Evolutionary conservation across 2,113 vertebrate genomes (phyloP), one percentile per base, ranked within the genome.

Genomic region (Corvus cornix): DNA sequence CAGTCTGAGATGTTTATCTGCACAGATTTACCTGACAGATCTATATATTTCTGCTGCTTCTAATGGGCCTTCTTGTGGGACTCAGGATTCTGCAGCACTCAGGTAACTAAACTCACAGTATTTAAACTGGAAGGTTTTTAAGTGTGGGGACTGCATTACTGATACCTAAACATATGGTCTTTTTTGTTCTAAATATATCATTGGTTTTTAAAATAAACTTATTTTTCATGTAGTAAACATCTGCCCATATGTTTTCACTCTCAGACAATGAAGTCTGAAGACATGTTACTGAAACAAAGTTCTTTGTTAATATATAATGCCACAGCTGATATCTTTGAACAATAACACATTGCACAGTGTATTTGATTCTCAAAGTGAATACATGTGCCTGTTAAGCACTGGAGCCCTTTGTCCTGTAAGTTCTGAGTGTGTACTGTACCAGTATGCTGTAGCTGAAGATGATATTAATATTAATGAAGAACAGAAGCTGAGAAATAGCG

Each of bases 401-500:
- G 28, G 44, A 94, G 90, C 84, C 75, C 43, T 96, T 95, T 97
- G 94, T 96, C 91, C 89, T 93, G 33, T 74, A 46, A 95, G 94
- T 94, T 98, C 89, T 96, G 93, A 93, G 75, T 6, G 16, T 93
- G 18, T 75, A 35, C 58, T 37, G 5, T 86, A 85, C 93, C 93
- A 84, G 70, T 84, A 22, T 60, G 62, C 67, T 89, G 43, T 37
- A 95, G 91, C 69, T 97, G 97, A 91, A 97, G 92, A 97, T 43
- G 30, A 55, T 90, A 96, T 98, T 97, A 98, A 98, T 98, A 97
- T 98, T 97, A 95, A 98, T 97, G 95, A 97, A 91, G 92, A 89
- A 88, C 91, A 93, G 97, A 96, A 96, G 96, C 97, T 90, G 95
- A 97, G 95, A 97, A 97, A 93, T 62, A 97, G 97, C 20, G 27